Base-by-base conservation (phyloP, 2,888 invertebrate genomes). In the Acleris holmiana region DNA sequence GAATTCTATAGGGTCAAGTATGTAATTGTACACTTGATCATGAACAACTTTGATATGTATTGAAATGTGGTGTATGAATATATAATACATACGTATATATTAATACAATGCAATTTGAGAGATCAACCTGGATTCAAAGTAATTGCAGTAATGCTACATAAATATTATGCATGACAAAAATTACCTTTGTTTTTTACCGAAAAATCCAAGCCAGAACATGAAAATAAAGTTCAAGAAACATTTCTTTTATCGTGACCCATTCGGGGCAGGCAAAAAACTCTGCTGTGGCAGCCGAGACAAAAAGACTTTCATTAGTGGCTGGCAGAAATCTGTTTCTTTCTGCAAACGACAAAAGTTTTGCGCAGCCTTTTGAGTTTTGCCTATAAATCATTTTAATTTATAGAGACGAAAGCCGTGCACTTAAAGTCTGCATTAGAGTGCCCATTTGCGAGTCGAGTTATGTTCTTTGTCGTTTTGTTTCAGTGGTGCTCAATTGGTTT, bases 341-440 rank as follows among this genome's bases (percentile, higher is more conserved):
- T 78, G 73, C 72, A 83, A 85, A 88, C 80, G 88, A 81, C 85
- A 84, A 85, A 89, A 89, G 81, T 89, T 89, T 77, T 73, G 75
- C 73, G 74, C 72, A 76, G 76, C 76, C 80, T 79, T 82, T 79
- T 79, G 79, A 88, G 83, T 80, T 78, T 76, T 76, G 77, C 77
- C 76, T 81, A 89, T 90, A 90, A 90, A 89, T 90, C 89, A 89
- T 84, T 82, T 85, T 86, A 89, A 89, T 89, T 89, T 89, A 89
- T 88, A 83, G 84, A 88, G 86, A 88, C 84, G 86, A 85, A 85
- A 83, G 72, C 79, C 81, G 80, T 80, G 79, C 79, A 83, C 82
- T 85, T 81, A 74, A 80, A 84, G 78, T 85, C 78, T 74, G 68
- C 55, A 23, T 41, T 44, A 23, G 40, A 40, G 53, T 41, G 21